A percentile compares a stretch with the other conserved stretches of the same genome.
These are phyloP conservation scores for Philhelius pedissequus DNA, from an alignment of 2,888 invertebrate genomes.

Conservation along the genomic window DNA sequence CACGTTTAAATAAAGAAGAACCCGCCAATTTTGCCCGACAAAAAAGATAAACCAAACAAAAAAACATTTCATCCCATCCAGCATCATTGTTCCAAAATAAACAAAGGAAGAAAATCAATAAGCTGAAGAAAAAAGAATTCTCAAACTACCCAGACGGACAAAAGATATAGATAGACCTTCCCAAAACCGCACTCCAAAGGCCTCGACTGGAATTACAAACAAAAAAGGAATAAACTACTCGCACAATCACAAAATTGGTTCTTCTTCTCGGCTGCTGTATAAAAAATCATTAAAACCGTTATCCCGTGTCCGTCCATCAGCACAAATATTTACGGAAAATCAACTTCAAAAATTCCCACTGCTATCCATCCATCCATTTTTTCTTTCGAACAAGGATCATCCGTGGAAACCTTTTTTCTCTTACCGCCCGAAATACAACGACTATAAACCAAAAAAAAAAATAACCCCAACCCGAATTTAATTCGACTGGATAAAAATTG, in stretches of 20 bases:
- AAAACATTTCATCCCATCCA: not conserved
- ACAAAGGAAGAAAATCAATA: conserved; percentile 26
- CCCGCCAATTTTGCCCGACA: conserved; percentile 37
- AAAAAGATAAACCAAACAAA: not conserved
- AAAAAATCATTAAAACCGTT: conserved; percentile 49
- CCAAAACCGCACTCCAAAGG: not conserved
- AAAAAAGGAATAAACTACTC: conserved; percentile 43
- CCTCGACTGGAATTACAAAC: not conserved
- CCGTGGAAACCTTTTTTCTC: conserved; percentile 5
- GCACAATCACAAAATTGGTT: conserved; percentile 52
- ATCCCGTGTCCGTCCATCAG: conserved; percentile 53
- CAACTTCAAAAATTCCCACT: conserved; percentile 32
- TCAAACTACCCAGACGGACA: not conserved
- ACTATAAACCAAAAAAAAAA: not conserved
- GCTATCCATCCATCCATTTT: not conserved
- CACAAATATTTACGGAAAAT: conserved; percentile 62
- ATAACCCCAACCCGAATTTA: conserved; percentile 12
- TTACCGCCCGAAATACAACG: not conserved
- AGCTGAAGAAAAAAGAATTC: not conserved
- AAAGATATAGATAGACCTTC: not conserved
- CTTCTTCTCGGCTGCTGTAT: conserved; percentile 38
- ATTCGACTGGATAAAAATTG: conserved; percentile 31
- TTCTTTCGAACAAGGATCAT: conserved; percentile 16
- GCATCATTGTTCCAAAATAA: conserved; percentile 39
- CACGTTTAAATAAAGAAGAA: not conserved